phyloP scores from a whole-genome alignment of 2,113 vertebrate species.

The Capreolus pygargus region DNA sequence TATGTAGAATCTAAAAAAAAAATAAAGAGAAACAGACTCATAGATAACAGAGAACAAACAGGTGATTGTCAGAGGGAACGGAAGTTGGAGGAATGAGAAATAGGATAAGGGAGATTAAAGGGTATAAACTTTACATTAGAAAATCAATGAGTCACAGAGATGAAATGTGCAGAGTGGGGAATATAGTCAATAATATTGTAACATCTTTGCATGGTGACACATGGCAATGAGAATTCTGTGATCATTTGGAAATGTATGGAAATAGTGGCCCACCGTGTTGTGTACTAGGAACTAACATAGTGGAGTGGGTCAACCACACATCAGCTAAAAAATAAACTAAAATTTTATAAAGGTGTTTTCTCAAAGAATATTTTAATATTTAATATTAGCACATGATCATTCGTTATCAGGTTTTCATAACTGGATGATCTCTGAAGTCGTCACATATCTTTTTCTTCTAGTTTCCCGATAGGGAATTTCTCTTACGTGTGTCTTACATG shows the following conservation, averaged over 20 bases:
- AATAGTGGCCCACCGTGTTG: background rate
- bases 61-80: background rate
- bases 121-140: background rate
- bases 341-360: background rate
- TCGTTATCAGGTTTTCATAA: background rate
- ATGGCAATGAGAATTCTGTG: background rate
- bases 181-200: background rate
- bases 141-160: background rate
- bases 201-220: background rate
- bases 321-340: background rate
- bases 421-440: background rate
- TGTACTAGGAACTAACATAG: background rate
- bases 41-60: background rate
- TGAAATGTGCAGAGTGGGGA: background rate
- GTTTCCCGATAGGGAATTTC: constrained; percentile 94
- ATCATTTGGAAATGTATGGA: background rate
- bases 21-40: background rate
- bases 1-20: background rate
- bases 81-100: background rate
- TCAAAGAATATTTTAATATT: background rate
- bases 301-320: background rate
- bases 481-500: constrained; percentile 96
- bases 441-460: constrained; percentile 58
- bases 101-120: background rate
- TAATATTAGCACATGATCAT: background rate